Conservation (phyloP, 2,888 invertebrate species). For the Sinopyrophorus schimmeli region DNA sequence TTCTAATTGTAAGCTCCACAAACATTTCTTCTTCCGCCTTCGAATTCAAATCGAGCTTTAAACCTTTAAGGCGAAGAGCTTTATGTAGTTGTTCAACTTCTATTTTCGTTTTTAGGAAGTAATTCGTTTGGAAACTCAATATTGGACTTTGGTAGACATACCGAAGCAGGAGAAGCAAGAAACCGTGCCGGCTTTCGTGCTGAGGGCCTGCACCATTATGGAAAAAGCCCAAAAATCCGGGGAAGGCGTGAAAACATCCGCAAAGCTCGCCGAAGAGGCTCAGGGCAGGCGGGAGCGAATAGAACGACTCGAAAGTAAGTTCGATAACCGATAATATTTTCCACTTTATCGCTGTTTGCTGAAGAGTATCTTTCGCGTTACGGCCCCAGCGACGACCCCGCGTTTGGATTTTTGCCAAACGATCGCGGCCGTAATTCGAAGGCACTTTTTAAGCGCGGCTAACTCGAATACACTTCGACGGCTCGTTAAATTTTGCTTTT, state of each 20-base stretch:
- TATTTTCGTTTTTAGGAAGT: conserved; percentile 70
- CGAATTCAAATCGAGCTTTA: too few species aligned
- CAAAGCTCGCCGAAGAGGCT: conserved; percentile 83
- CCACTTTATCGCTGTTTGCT: conserved; percentile 14
- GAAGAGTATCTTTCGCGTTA: conserved; percentile 13
- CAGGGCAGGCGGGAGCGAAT: conserved; percentile 81
- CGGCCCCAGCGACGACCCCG: too few species aligned
- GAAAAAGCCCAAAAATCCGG: conserved; percentile 90
- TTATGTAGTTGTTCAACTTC: too few species aligned
- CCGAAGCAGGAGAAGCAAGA: conserved; percentile 94
- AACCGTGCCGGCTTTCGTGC: conserved; percentile 88
- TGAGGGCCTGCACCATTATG: conserved; percentile 88
- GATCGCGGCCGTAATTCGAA: too few species aligned
- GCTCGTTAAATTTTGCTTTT: neutral
- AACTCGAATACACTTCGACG: too few species aligned
- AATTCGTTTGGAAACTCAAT: conserved; percentile 87
- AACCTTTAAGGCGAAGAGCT: too few species aligned
- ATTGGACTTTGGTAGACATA: conserved; percentile 92
- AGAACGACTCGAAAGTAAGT: conserved; percentile 81
- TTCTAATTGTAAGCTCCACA: too few species aligned
- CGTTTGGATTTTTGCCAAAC: conserved; percentile 14
- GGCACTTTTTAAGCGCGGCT: too few species aligned
- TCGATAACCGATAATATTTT: conserved; percentile 4
- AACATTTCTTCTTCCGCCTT: too few species aligned
- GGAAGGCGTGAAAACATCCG: conserved; percentile 84